Evolutionary conservation across 1,140 invertebrate species (phyloP), one percentile per base, ranked within the genome.

Genomic region (Mercenaria mercenaria): DNA sequence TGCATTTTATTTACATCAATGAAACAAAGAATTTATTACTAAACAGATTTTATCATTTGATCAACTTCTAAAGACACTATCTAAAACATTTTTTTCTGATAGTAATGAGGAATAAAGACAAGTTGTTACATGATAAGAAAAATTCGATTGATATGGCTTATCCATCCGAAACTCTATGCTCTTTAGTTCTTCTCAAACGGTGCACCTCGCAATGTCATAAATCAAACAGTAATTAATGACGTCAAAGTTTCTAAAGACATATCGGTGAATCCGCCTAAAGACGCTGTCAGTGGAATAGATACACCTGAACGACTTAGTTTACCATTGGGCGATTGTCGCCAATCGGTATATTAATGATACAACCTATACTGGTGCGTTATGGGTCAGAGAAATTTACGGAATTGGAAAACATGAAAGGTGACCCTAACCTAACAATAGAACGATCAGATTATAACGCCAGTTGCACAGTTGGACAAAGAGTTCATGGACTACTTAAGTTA

Each of bases 181-280:
- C 15, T 39, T 72, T 72, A 72, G 67, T 18, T 72, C 67, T 79
- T 79, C 29, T 34, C 43, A 47, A 50, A 18, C 50, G 37, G 4
- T 79, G 76, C 76, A 56, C 47, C 37, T 4, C 10, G 20, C 18
- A 50, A 74, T 1, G 56, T 87, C 72, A 77, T 87, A 87, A 87
- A 87, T 87, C 72, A 87, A 74, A 26, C 13, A 1, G 72, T 87
- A 87, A 87, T 87, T 87, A 87, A 87, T 87, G 74, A 59, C 59
- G 76, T 85, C 72, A 59, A 74, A 43, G 20, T 41, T 34, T 18
- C 64, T 39, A 37, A 43, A 43, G 67, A 72, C 64, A 32, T 85
- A 72, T 85, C 82, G 52, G 43, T 50, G 64, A 41, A 52, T 72
- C 67, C 67, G 39, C 61, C 64, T 26, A 26, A 43, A 52, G 82